A percentile compares a stretch with the other conserved stretches of the same genome.
phyloP scores from a whole-genome alignment of 1,140 invertebrate species.

The Bombus haemorrhoidalis region DNA sequence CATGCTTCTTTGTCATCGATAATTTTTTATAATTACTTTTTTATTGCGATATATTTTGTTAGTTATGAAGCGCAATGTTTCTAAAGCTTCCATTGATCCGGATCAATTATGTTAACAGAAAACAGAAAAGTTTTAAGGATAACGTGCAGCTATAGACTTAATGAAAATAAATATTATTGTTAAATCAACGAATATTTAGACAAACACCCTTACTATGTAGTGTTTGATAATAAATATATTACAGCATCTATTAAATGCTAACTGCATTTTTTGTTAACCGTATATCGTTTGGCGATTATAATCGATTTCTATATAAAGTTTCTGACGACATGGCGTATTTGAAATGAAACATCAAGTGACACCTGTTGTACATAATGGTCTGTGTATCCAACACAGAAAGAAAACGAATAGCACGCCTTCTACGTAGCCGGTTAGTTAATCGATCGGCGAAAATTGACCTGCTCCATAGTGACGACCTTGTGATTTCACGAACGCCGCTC shows the following conservation, averaged over 20 bases:
- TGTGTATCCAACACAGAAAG: background rate
- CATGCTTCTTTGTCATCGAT: background rate
- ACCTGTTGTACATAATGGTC: background rate
- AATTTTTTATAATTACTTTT: background rate
- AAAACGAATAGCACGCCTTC: background rate
- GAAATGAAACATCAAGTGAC: background rate
- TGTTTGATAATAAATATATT: background rate
- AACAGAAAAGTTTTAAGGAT: background rate
- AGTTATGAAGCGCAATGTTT: background rate
- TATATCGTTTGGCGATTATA: too few species aligned
- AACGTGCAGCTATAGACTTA: background rate
- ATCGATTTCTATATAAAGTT: background rate
- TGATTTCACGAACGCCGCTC: background rate
- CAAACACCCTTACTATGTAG: background rate
- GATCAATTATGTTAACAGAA: background rate
- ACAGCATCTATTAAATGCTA: background rate
- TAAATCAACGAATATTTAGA: background rate
- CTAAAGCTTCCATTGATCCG: background rate
- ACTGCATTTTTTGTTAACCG: background rate
- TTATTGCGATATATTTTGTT: background rate
- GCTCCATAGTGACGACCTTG: background rate
- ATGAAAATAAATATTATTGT: background rate
- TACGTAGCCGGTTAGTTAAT: background rate
- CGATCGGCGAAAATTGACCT: conserved; percentile 23
- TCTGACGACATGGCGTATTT: background rate